Conservation (phyloP, 2,888 invertebrate species). For the Archaeoteleia sp. region DNA sequence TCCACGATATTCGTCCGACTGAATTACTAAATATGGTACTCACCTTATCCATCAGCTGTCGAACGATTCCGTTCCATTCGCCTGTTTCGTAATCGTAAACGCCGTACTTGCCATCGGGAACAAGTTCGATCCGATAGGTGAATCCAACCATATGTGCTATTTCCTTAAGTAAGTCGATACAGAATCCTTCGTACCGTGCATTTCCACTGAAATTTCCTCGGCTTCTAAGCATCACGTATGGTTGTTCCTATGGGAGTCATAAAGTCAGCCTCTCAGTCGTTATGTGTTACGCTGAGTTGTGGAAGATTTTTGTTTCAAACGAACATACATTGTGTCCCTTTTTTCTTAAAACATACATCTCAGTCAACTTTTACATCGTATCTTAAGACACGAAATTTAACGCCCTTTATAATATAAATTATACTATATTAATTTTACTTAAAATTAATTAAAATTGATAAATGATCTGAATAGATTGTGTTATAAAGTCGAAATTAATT, state of each 20-base stretch:
- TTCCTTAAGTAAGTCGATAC: conserved; percentile 82
- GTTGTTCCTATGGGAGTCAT: conserved; percentile 76
- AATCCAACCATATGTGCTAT: conserved; percentile 81
- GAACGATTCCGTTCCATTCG: conserved; percentile 84
- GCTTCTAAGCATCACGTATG: conserved; percentile 77
- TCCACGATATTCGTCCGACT: conserved; percentile 20
- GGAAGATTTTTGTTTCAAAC: conserved; percentile 22
- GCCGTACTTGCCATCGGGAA: conserved; percentile 83
- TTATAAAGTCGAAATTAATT: too few species aligned
- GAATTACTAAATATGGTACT: conserved; percentile 47
- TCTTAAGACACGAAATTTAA: too few species aligned
- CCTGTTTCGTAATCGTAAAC: conserved; percentile 84
- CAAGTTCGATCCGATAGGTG: conserved; percentile 81
- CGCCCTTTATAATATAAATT: too few species aligned
- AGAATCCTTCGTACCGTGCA: conserved; percentile 83
- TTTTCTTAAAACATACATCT: not conserved
- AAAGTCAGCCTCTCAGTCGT: conserved; percentile 59
- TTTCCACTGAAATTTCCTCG: conserved; percentile 78
- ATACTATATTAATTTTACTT: too few species aligned
- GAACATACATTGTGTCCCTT: conserved; percentile 11
- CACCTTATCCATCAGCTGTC: conserved; percentile 82
- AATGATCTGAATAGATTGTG: too few species aligned
- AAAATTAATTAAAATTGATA: too few species aligned
- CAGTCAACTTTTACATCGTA: not conserved
- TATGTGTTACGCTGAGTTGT: conserved; percentile 21